phyloP scores from a whole-genome alignment of 2,113 vertebrate species.

The Bubo scandiacus region DNA sequence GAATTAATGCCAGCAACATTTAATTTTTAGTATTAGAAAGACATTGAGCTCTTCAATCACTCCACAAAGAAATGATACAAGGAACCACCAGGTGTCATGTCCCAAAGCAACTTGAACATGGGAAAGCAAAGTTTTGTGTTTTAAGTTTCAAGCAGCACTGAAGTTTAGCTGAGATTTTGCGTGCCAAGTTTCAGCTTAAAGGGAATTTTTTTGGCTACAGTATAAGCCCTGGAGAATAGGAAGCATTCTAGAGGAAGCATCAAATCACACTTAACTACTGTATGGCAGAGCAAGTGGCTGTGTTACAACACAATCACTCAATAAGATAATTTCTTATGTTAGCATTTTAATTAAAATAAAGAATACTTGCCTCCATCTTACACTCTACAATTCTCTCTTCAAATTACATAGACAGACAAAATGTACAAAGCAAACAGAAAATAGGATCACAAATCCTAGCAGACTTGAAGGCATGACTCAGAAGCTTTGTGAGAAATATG shows the following conservation, averaged over 20 bases:
- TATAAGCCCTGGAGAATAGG: constrained; percentile 63
- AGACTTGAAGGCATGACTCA: constrained; percentile 29
- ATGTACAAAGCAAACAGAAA: constrained; percentile 37
- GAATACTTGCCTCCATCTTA: constrained; percentile 49
- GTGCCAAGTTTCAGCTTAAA: constrained; percentile 69
- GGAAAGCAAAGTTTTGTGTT: background rate
- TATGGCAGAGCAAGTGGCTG: constrained; percentile 59
- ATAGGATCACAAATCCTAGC: constrained; percentile 22
- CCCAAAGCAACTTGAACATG: background rate
- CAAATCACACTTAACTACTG: constrained; percentile 74
- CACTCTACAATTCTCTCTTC: background rate
- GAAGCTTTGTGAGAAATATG: constrained; percentile 39
- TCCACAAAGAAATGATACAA: background rate
- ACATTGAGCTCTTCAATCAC: background rate
- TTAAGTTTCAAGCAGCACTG: constrained; percentile 1
- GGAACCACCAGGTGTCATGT: background rate
- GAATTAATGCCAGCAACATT: background rate
- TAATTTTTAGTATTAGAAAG: background rate
- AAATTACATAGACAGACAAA: constrained; percentile 40
- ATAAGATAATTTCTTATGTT: constrained; percentile 56
- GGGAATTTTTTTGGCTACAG: constrained; percentile 62
- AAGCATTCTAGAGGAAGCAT: constrained; percentile 62
- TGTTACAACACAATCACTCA: constrained; percentile 67
- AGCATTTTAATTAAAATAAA: constrained; percentile 76
- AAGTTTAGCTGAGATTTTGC: constrained; percentile 59